Conservation (phyloP, 2,888 invertebrate species). For the Cantharis rustica region DNA sequence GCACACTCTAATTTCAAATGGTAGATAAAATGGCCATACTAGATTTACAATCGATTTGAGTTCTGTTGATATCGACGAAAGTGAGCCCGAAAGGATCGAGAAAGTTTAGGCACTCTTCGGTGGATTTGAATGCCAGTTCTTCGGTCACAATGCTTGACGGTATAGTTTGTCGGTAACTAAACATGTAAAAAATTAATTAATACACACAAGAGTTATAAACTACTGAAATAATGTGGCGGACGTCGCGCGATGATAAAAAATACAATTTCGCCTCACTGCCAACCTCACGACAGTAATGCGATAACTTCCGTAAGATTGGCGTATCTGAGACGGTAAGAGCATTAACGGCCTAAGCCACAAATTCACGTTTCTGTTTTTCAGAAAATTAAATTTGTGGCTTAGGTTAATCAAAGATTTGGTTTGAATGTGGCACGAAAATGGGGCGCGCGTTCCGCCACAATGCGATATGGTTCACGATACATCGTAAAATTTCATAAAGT, state of each 20-base stretch:
- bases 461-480: neutral
- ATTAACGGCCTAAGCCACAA: too few relatives aligned
- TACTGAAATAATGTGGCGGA: neutral
- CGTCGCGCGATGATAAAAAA: neutral
- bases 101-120: slow-evolving; percentile 86
- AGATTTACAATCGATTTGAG: slow-evolving; percentile 89
- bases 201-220: neutral
- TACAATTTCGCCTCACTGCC: neutral
- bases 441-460: neutral
- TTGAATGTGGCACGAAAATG: too few relatives aligned
- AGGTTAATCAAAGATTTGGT: too few relatives aligned
- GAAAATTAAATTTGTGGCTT: too few relatives aligned
- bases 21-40: slow-evolving; percentile 65
- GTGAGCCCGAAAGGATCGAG: slow-evolving; percentile 79
- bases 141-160: slow-evolving; percentile 83
- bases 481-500: neutral
- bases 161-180: slow-evolving; percentile 93
- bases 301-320: neutral
- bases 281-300: too few relatives aligned
- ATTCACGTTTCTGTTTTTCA: too few relatives aligned
- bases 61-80: slow-evolving; percentile 70
- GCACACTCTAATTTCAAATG: slow-evolving; percentile 53
- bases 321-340: neutral
- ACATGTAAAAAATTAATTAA: slow-evolving; percentile 41
- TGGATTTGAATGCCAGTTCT: slow-evolving; percentile 86